Evolutionary conservation across 2,888 invertebrate species (phyloP).

Genomic region (Dexiosoma caninum): DNA sequence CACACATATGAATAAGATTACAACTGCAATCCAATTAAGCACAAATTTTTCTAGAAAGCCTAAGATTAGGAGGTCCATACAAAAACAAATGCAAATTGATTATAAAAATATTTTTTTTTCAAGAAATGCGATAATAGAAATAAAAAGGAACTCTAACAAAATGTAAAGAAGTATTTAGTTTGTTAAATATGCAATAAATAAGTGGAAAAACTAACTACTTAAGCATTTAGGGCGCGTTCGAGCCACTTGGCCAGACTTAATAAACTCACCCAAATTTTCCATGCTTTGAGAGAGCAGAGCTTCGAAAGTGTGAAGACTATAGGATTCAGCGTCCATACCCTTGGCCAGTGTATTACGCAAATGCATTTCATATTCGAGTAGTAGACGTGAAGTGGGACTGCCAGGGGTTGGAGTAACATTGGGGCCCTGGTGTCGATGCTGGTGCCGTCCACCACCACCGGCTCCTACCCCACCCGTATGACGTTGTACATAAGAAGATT

Average conservation of each 20-base stretch:
- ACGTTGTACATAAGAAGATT: slow-evolving; percentile 81
- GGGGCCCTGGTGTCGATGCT: slow-evolving; percentile 83
- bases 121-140: background rate
- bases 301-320: slow-evolving; percentile 95
- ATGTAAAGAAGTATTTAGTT: background rate
- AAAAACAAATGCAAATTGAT: slow-evolving; percentile 10
- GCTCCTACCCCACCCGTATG: slow-evolving; percentile 70
- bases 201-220: slow-evolving; percentile 9
- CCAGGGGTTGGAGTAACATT: slow-evolving; percentile 88
- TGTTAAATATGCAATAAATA: slow-evolving; percentile 29
- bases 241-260: background rate
- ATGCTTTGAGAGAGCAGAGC: slow-evolving; percentile 94
- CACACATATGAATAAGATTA: background rate
- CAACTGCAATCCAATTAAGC: slow-evolving; percentile 5
- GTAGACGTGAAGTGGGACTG: slow-evolving; percentile 89
- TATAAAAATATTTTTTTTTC: background rate
- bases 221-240: background rate
- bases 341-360: slow-evolving; percentile 93
- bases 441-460: slow-evolving; percentile 78
- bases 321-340: slow-evolving; percentile 97
- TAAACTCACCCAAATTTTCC: slow-evolving; percentile 90
- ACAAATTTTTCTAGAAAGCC: background rate
- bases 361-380: slow-evolving; percentile 96
- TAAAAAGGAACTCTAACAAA: slow-evolving; percentile 22
- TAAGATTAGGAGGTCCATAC: background rate